A percentile compares a stretch with the other conserved stretches of the same genome.
Conservation (phyloP, 2,797 vertebrate genomes). For the Oryzias sinensis region DNA sequence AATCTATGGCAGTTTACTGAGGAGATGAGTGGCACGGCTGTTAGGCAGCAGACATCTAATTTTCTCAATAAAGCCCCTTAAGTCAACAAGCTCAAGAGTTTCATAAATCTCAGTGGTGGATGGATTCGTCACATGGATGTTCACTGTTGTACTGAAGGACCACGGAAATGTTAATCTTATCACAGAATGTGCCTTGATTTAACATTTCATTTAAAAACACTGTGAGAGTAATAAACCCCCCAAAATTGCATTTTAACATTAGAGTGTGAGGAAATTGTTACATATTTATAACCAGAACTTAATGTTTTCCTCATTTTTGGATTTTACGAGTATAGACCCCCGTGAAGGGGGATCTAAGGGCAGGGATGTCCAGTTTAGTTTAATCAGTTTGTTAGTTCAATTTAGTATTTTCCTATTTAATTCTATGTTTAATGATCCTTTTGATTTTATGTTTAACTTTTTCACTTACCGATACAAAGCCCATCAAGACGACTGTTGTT, state of each 20-base stretch:
- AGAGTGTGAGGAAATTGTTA: background rate
- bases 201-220: slow-evolving; percentile 13
- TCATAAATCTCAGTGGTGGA: slow-evolving; percentile 64
- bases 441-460: too few relatives aligned
- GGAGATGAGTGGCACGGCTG: slow-evolving; percentile 75
- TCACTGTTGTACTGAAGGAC: slow-evolving; percentile 43
- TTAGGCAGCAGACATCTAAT: slow-evolving; percentile 78
- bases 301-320: background rate
- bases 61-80: slow-evolving; percentile 73
- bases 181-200: slow-evolving; percentile 1
- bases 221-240: background rate
- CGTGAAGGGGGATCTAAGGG: too few relatives aligned
- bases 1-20: slow-evolving; percentile 78
- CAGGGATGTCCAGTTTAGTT: too few relatives aligned
- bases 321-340: too few relatives aligned
- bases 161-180: slow-evolving; percentile 16
- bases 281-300: background rate
- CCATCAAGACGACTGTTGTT: too few relatives aligned
- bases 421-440: too few relatives aligned
- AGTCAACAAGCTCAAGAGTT: slow-evolving; percentile 71
- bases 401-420: too few relatives aligned
- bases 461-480: too few relatives aligned
- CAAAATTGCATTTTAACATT: too few relatives aligned
- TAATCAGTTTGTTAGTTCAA: too few relatives aligned
- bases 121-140: slow-evolving; percentile 63